phyloP scores from a whole-genome alignment of 1,140 invertebrate genomes.

The Macrobrachium nipponense region DNA sequence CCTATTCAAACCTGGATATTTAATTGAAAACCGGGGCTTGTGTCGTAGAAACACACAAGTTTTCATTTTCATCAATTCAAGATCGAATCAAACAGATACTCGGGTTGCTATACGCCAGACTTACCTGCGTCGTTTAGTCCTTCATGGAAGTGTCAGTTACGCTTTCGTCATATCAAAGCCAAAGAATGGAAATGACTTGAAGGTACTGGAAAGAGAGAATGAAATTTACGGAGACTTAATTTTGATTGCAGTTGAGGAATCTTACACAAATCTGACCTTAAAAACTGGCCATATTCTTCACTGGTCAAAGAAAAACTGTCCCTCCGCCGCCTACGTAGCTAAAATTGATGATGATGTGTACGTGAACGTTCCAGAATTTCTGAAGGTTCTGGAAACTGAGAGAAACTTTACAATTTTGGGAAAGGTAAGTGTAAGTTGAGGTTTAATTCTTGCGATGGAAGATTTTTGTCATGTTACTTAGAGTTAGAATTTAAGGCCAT shows the following conservation, averaged over 20 bases:
- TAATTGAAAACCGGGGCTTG: conserved; percentile 14
- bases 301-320: conserved; percentile 23
- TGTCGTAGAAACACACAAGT: conserved; percentile 5
- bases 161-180: conserved; percentile 43
- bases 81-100: background rate
- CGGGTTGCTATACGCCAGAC: conserved; percentile 17
- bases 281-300: conserved; percentile 37
- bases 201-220: background rate
- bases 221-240: conserved; percentile 3
- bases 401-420: conserved; percentile 26
- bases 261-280: conserved; percentile 5
- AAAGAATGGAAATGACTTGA: background rate
- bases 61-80: conserved; percentile 35
- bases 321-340: background rate
- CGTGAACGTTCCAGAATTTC: conserved; percentile 32
- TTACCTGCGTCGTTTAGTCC: background rate
- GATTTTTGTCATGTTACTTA: background rate
- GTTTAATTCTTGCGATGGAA: background rate
- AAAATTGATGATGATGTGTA: conserved; percentile 53
- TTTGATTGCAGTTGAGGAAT: background rate
- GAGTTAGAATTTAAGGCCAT: no score
- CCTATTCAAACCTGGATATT: background rate
- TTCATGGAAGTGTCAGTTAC: background rate
- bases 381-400: background rate
- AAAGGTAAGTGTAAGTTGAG: conserved; percentile 16